Evolutionary conservation across 2,888 invertebrate species (phyloP).

Genomic region (Lagria hirta): DNA sequence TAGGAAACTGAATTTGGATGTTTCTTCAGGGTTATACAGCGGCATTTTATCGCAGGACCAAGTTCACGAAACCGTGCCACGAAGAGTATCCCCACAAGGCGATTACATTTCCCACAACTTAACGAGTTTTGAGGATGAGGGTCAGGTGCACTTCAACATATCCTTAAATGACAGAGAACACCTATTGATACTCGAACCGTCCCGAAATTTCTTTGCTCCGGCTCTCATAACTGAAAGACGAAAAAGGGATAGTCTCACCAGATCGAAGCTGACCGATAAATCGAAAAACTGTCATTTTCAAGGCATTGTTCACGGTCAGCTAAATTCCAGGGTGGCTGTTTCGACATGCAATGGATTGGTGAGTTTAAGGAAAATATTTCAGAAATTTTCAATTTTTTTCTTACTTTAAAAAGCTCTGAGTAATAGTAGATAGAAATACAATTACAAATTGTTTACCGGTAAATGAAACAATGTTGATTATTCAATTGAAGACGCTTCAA

Average conservation of each 20-base stretch:
- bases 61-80: conserved; percentile 64
- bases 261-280: conserved; percentile 56
- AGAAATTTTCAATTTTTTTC: too few relatives aligned
- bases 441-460: too few relatives aligned
- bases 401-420: conserved; percentile 20
- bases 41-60: conserved; percentile 54
- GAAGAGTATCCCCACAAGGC: conserved; percentile 62
- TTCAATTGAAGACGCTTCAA: too few relatives aligned
- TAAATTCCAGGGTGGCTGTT: conserved; percentile 71
- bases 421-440: too few relatives aligned
- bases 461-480: too few relatives aligned
- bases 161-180: conserved; percentile 50
- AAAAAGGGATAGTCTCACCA: conserved; percentile 57
- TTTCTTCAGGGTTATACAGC: conserved; percentile 55
- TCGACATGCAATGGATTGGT: conserved; percentile 67
- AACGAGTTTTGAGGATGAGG: conserved; percentile 58
- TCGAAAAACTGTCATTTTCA: conserved; percentile 75
- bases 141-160: conserved; percentile 58
- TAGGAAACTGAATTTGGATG: too few relatives aligned
- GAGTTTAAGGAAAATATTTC: too few relatives aligned
- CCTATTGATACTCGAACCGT: conserved; percentile 57
- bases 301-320: conserved; percentile 71
- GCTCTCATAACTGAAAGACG: conserved; percentile 73
- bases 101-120: conserved; percentile 47
- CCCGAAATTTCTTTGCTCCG: conserved; percentile 68